Conservation (phyloP, 30 jellyfish, hydroid and myxozoan genomes). For the Aurelia aurita region DNA sequence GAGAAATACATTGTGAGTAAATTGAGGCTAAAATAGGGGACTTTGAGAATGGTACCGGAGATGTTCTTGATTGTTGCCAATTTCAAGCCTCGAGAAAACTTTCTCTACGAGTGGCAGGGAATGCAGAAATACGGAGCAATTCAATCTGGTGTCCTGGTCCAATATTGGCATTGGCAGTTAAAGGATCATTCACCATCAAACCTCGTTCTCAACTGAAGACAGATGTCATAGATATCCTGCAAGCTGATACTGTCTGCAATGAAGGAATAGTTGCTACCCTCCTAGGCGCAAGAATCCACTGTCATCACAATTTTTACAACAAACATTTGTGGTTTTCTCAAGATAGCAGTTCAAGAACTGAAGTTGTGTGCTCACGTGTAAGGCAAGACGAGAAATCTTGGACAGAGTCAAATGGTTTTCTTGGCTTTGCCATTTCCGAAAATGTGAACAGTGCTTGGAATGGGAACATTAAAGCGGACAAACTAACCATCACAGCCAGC, state of each 20-base stretch:
- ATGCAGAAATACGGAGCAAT: neutral
- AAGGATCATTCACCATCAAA: neutral
- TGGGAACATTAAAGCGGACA: neutral
- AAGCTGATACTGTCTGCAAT: neutral
- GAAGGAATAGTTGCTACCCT: neutral
- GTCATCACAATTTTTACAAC: neutral
- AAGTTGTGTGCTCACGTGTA: neutral
- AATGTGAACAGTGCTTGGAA: neutral
- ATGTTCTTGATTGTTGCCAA: slow-evolving; percentile 3
- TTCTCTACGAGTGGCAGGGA: neutral
- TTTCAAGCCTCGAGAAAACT: neutral
- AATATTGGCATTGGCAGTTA: neutral
- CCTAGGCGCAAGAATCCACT: neutral
- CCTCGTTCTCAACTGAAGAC: slow-evolving; percentile 2
- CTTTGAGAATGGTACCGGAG: neutral
- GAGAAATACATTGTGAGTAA: neutral
- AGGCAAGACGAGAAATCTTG: neutral
- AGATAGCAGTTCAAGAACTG: slow-evolving; percentile 2
- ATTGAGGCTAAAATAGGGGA: neutral
- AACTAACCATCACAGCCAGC: neutral
- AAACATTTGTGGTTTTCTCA: neutral
- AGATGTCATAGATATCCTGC: neutral
- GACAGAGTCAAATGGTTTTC: neutral
- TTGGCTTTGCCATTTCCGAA: neutral
- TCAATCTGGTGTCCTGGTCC: slow-evolving; percentile 4